These are phyloP conservation scores for Apostichopus californicus DNA, from an alignment of 35 echinoderm and acorn worm genomes.

Conservation along the genomic window DNA sequence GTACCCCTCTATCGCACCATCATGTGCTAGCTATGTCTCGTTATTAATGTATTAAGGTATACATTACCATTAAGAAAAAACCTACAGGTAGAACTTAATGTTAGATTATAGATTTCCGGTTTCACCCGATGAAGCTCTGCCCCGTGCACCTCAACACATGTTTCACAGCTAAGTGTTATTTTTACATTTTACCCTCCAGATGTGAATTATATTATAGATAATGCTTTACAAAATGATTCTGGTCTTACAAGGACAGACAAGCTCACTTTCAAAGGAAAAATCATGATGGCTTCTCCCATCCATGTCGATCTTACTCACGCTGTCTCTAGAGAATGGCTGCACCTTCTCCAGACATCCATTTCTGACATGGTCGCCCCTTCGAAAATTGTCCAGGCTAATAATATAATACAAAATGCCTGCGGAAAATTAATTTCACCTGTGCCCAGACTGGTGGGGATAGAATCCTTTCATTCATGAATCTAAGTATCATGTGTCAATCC, in stretches of 20 bases:
- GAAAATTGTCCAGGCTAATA: constrained; percentile 4
- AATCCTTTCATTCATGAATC: not conserved
- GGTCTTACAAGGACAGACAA: not conserved
- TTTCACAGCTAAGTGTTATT: not conserved
- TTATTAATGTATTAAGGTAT: too few species aligned
- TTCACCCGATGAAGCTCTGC: too few species aligned
- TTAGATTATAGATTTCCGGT: too few species aligned
- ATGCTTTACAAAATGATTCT: not conserved
- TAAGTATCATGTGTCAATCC: not conserved
- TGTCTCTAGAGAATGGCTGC: not conserved
- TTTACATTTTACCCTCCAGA: not conserved
- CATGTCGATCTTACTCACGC: not conserved
- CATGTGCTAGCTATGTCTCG: too few species aligned
- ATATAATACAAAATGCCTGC: not conserved
- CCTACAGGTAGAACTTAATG: too few species aligned
- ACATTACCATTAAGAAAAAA: too few species aligned
- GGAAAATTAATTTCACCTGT: constrained; percentile 47
- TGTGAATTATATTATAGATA: not conserved
- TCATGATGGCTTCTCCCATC: not conserved
- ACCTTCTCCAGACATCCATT: constrained; percentile 4
- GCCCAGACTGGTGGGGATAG: not conserved
- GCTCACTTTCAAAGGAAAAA: not conserved
- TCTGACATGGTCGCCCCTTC: constrained; percentile 8
- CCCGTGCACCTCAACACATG: not conserved
- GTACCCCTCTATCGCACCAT: too few species aligned